Evolutionary conservation across 2,113 vertebrate genomes (phyloP).

Genomic region (Daboia siamensis): DNA sequence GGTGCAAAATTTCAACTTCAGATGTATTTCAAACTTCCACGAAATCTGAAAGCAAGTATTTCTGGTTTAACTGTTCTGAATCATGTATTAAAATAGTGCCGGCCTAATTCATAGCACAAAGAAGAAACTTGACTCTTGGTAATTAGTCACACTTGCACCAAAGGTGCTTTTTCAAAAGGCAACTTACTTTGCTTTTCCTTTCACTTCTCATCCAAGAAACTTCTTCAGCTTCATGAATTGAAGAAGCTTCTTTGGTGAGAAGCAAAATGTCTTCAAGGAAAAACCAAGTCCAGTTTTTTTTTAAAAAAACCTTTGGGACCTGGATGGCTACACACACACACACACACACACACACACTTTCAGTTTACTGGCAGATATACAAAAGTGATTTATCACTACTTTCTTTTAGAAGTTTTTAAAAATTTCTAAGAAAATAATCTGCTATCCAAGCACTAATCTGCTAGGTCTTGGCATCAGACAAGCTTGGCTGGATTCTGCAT

Average conservation of each 20-base stretch:
- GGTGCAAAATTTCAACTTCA: conserved; percentile 7
- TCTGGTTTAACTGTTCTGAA: conserved; percentile 15
- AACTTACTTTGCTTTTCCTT: neutral
- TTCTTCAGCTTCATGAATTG: neutral
- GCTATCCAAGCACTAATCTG: neutral
- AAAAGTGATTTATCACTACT: neutral
- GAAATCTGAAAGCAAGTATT: neutral
- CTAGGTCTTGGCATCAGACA: neutral
- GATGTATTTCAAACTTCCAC: neutral
- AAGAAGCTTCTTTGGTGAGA: neutral
- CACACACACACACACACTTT: neutral
- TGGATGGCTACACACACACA: too few species aligned
- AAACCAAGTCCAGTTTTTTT: too few species aligned
- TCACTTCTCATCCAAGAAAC: neutral
- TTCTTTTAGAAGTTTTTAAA: neutral
- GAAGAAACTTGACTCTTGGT: neutral
- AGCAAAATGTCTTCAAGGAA: too few species aligned
- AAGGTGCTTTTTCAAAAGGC: neutral
- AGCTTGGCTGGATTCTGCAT: neutral
- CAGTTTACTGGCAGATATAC: neutral
- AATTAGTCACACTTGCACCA: neutral
- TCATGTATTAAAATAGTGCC: neutral
- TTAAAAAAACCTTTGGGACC: too few species aligned
- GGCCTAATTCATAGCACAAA: neutral
- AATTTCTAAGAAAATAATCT: neutral